Conservation (phyloP, 2,797 vertebrate species). For the Myotis myotis region DNA sequence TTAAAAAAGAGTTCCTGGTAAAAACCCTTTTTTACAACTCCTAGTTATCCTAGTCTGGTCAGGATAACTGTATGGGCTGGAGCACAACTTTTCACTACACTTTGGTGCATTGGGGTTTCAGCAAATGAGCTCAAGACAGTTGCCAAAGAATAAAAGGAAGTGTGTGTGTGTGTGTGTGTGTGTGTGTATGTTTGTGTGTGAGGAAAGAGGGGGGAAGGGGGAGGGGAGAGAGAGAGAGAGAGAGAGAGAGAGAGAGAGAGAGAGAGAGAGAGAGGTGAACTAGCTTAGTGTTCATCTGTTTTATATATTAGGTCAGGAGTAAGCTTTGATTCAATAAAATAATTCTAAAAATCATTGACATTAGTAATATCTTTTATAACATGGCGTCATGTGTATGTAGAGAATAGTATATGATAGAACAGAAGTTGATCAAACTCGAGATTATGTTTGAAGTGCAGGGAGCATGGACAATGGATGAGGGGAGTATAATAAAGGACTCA, state of each 20-base stretch:
- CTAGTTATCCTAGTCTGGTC: background rate
- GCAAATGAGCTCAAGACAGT: background rate
- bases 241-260: background rate
- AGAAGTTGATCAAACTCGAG: background rate
- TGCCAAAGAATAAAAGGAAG: background rate
- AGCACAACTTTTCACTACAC: background rate
- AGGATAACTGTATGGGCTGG: background rate
- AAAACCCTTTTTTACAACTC: background rate
- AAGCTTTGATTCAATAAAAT: background rate
- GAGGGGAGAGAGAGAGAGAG: background rate
- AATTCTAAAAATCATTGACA: background rate
- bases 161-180: background rate
- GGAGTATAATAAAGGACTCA: background rate
- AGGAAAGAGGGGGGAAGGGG: too few relatives aligned
- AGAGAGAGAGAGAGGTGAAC: background rate
- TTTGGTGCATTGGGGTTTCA: background rate
- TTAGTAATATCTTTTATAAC: background rate
- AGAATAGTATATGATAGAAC: background rate
- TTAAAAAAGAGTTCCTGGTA: background rate
- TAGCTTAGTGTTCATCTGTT: background rate
- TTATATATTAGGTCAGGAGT: background rate
- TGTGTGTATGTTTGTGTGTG: background rate
- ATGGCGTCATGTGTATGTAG: too few relatives aligned
- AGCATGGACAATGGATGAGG: background rate
- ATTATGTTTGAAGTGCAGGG: background rate